A percentile compares a stretch with the other conserved stretches of the same genome.
Evolutionary conservation across 2,113 vertebrate species (phyloP).

Genomic region (Pheucticus melanocephalus): DNA sequence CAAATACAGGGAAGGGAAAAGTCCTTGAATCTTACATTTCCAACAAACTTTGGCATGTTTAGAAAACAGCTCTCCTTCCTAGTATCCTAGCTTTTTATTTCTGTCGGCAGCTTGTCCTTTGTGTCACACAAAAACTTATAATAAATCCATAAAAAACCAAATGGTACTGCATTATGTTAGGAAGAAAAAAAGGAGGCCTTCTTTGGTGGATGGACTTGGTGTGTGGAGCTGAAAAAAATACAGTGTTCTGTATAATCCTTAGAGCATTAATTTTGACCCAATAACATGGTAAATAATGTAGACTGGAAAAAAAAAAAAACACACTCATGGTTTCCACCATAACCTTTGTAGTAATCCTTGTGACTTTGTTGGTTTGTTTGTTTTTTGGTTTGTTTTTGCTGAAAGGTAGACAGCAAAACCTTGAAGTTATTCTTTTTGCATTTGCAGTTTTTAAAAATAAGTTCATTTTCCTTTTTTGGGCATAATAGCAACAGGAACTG

Average conservation of each 20-base stretch:
- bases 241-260: constrained; percentile 30
- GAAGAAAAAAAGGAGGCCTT: background rate
- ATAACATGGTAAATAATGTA: constrained; percentile 70
- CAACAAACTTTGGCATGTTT: background rate
- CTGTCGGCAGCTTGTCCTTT: constrained; percentile 14
- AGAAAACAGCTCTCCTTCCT: constrained; percentile 1
- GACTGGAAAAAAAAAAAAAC: constrained; percentile 69
- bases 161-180: constrained; percentile 26
- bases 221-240: constrained; percentile 14
- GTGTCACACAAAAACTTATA: constrained; percentile 42
- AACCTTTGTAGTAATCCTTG: constrained; percentile 67
- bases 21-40: background rate
- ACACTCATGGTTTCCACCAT: constrained; percentile 47
- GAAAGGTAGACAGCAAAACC: constrained; percentile 46
- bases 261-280: constrained; percentile 68
- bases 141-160: constrained; percentile 26
- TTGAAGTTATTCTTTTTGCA: constrained; percentile 17
- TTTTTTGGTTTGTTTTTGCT: constrained; percentile 53
- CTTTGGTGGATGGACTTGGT: constrained; percentile 3
- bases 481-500: constrained; percentile 5
- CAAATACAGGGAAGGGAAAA: background rate
- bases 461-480: constrained; percentile 41
- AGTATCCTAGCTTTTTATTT: constrained; percentile 1
- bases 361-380: constrained; percentile 43
- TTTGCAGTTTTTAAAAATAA: background rate